Evolutionary conservation across 2,797 vertebrate genomes (phyloP), one percentile per base, ranked within the genome.

Genomic region (Eulemur rubriventer): DNA sequence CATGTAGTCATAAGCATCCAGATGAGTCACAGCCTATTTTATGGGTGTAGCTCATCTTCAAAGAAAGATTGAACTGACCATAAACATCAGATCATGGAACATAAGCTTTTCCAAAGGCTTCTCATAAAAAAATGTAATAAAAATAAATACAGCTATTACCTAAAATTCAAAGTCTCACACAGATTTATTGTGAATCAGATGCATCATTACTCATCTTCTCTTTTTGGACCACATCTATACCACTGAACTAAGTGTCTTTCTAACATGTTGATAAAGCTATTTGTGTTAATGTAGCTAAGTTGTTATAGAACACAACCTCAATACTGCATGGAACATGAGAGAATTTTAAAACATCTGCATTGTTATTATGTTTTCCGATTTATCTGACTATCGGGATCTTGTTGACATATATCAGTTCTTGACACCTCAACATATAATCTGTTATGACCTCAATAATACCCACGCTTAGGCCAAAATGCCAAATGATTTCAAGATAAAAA

Each of bases 11-110:
- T 95, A 96, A 94, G 98, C 69, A 97, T 97, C 91, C 75, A 28
- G 94, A 96, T 98, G 98, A 98, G 97, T 98, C 98, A 98, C 88
- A 95, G 98, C 97, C 97, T 97, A 97, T 88, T 97, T 97, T 97
- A 98, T 98, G 97, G 97, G 96, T 97, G 89, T 93, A 98, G 95
- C 95, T 98, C 97, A 97, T 96, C 98, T 98, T 98, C 98, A 98
- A 98, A 98, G 98, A 91, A 96, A 97, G 96, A 98, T 97, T 98
- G 79, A 92, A 89, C 95, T 97, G 96, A 97, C 94, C 97, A 94
- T 98, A 97, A 96, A 97, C 96, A 95, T 94, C 93, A 95, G 83
- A 96, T 96, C 95, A 97, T 94, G 94, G 96, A 95, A 94, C 94
- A 95, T 95, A 96, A 98, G 97, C 89, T 97, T 94, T 96, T 96